Evolutionary conservation across 1,140 invertebrate genomes (phyloP), one percentile per base, ranked within the genome.

Genomic region (Neocloeon triangulifer): DNA sequence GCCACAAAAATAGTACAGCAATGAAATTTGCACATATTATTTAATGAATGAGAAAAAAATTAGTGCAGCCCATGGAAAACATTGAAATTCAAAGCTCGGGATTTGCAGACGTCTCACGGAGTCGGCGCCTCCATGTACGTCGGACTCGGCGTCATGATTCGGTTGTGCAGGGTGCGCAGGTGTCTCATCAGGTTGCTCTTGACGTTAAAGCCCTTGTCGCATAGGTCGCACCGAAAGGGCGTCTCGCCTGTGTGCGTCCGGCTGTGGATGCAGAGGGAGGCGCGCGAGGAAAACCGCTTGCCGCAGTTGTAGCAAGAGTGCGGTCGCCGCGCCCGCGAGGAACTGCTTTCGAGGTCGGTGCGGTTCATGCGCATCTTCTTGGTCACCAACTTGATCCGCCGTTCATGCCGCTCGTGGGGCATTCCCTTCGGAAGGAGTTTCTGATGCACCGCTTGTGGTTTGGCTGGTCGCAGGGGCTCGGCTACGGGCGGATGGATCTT

Each of bases 191-290:
- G 50, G 50, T 75, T 75, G 37, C 71, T 75, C 49, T 76, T 77
- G 35, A 75, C 73, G 48, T 74, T 76, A 49, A 76, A 77, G 8
- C 69, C 70, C 44, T 75, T 75, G 54, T 67, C 66, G 56, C 72
- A 76, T 20, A 71, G 60, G 20, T 66, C 66, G 55, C 71, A 77
- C 22, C 69, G 55, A 51, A 73, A 75, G 13, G 72, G 71, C 37
- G 62, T 59, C 45, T 74, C 71, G 42, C 70, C 69, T 40, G 69
- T 72, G 38, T 74, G 69, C 20, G 67, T 72, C 40, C 69, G 52
- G 48, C 66, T 61, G 41, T 74, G 70, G 41, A 76, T 75, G 20
- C 74, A 55, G 69, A 77, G 73, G 6, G 69, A 73, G 18, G 73
- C 73, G 46, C 73, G 68, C 30, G 72, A 75, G 27, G 72, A 70